Evolutionary conservation across 1,140 invertebrate species (phyloP).

Genomic region (Tribolium madens): DNA sequence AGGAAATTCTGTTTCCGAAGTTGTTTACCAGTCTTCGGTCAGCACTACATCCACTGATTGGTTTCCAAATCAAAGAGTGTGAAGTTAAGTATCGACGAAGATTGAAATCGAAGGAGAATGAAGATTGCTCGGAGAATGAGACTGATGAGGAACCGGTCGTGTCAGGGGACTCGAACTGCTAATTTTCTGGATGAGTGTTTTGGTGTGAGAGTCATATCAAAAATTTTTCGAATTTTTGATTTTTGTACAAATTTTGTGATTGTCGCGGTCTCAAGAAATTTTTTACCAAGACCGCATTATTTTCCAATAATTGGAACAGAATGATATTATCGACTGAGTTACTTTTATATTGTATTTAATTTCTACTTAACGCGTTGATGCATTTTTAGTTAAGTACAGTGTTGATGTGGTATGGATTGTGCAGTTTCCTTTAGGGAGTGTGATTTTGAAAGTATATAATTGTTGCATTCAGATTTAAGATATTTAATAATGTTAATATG

Average conservation of each 20-base stretch:
- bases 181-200: neutral
- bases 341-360: conserved; percentile 42
- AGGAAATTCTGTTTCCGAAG: conserved; percentile 81
- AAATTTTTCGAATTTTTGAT: neutral
- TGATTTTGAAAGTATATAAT: conserved; percentile 50
- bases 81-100: conserved; percentile 61
- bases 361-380: conserved; percentile 32
- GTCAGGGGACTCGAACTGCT: conserved; percentile 51
- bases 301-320: conserved; percentile 49
- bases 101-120: conserved; percentile 51
- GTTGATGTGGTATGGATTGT: conserved; percentile 49
- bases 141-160: conserved; percentile 61
- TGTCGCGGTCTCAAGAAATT: neutral
- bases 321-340: conserved; percentile 50
- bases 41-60: conserved; percentile 79
- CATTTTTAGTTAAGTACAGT: conserved; percentile 40
- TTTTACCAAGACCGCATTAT: neutral
- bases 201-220: neutral
- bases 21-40: conserved; percentile 77
- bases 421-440: conserved; percentile 50
- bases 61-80: conserved; percentile 68
- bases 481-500: conserved; percentile 59
- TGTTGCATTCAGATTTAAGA: conserved; percentile 54
- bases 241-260: conserved; percentile 30
- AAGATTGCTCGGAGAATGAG: conserved; percentile 53